Conservation (phyloP, 2,113 vertebrate genomes). For the Girardinichthys multiradiatus region DNA sequence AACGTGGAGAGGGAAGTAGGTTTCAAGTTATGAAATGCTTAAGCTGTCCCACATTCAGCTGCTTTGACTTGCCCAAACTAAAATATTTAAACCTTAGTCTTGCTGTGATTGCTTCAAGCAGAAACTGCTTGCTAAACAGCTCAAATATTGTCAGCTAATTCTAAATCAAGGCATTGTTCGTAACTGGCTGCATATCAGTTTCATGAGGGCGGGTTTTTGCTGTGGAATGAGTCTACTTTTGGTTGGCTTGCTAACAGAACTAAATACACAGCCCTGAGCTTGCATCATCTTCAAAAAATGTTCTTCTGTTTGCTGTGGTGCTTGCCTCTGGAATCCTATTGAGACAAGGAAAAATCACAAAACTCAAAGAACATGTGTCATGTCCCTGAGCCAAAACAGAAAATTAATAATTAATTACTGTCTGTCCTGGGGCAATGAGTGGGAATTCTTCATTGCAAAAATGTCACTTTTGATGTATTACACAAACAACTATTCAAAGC, state of each 20-base stretch:
- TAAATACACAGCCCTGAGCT: slow-evolving; percentile 9
- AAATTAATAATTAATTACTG: slow-evolving; percentile 49
- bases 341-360: slow-evolving; percentile 27
- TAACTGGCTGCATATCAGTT: no score
- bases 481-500: background rate
- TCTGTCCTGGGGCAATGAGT: slow-evolving; percentile 30
- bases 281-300: slow-evolving; percentile 45
- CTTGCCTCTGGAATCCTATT: slow-evolving; percentile 22
- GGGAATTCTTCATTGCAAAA: slow-evolving; percentile 27
- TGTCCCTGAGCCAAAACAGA: slow-evolving; percentile 33
- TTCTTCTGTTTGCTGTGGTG: slow-evolving; percentile 14
- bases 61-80: background rate
- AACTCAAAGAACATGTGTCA: slow-evolving; percentile 31
- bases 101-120: background rate
- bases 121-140: background rate
- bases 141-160: background rate
- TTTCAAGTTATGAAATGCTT: no score
- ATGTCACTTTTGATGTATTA: slow-evolving; percentile 33
- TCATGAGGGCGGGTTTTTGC: background rate
- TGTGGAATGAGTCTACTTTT: background rate
- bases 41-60: no score
- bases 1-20: no score
- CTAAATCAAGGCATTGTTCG: background rate
- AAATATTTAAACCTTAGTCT: background rate
- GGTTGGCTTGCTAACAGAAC: slow-evolving; percentile 10